phyloP scores from a whole-genome alignment of 2,113 vertebrate genomes.

The Dipodomys ordii region DNA sequence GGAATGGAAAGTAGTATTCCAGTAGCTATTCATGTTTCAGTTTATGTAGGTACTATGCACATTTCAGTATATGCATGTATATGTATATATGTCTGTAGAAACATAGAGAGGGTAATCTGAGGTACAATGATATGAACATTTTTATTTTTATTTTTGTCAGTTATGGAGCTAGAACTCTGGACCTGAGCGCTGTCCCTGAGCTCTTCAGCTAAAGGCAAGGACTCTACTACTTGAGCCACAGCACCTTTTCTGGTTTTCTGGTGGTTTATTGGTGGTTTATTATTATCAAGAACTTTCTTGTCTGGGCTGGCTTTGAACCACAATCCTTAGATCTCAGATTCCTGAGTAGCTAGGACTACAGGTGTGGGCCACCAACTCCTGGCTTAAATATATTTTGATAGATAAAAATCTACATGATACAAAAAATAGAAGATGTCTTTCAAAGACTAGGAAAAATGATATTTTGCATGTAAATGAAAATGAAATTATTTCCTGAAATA shows the following conservation, averaged over 20 bases:
- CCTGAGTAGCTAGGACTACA: too few relatives aligned
- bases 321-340: too few relatives aligned
- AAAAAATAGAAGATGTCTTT: not conserved
- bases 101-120: not conserved
- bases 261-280: too few relatives aligned
- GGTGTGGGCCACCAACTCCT: too few relatives aligned
- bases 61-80: not conserved
- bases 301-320: too few relatives aligned
- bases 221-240: too few relatives aligned
- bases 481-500: not conserved
- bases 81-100: not conserved
- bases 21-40: not conserved
- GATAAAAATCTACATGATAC: not conserved
- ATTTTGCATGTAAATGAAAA: slow-evolving; percentile 25
- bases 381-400: not conserved
- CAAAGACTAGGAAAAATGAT: not conserved
- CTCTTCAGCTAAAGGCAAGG: too few relatives aligned
- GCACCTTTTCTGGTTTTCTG: too few relatives aligned
- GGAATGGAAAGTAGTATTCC: not conserved
- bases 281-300: too few relatives aligned
- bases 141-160: not conserved
- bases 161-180: too few relatives aligned
- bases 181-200: too few relatives aligned
- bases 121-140: not conserved
- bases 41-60: too few relatives aligned